phyloP scores from a whole-genome alignment of 92 coral and sea anemone species.

The Micromussa lordhowensis region DNA sequence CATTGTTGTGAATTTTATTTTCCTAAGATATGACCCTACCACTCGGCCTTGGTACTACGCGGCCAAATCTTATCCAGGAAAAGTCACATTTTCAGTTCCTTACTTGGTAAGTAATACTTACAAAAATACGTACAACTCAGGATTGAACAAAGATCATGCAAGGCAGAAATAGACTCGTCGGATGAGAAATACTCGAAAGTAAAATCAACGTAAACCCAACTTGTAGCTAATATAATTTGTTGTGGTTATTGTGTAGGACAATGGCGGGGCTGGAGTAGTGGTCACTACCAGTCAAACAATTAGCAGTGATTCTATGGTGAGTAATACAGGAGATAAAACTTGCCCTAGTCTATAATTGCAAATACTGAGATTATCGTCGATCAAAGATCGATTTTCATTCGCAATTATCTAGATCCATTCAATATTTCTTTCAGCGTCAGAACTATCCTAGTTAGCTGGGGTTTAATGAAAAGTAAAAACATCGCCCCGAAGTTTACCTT shows the following conservation, averaged over 20 bases:
- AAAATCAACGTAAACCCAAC: not conserved
- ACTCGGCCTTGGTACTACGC: conserved; percentile 93
- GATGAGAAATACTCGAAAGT: not conserved
- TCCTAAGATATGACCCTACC: conserved; percentile 81
- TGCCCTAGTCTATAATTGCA: too few relatives aligned
- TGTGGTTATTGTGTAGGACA: conserved; percentile 53
- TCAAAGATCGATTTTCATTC: too few relatives aligned
- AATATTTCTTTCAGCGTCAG: too few relatives aligned
- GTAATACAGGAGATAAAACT: not conserved
- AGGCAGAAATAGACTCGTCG: not conserved
- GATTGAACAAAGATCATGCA: not conserved
- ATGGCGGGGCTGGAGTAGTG: conserved; percentile 89
- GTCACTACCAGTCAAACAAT: conserved; percentile 91
- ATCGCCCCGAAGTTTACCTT: too few relatives aligned
- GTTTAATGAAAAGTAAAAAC: too few relatives aligned
- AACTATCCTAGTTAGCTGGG: too few relatives aligned
- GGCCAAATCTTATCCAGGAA: conserved; percentile 86
- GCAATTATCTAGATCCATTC: too few relatives aligned
- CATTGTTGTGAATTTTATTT: not conserved
- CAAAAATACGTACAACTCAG: too few relatives aligned
- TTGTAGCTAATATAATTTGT: not conserved
- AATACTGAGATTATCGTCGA: too few relatives aligned
- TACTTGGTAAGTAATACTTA: conserved; percentile 59
- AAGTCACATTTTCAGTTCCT: conserved; percentile 84
- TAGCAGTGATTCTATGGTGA: conserved; percentile 90